These are phyloP conservation scores for Thyatira batis DNA, from an alignment of 2,888 invertebrate species.

Conservation along the genomic window DNA sequence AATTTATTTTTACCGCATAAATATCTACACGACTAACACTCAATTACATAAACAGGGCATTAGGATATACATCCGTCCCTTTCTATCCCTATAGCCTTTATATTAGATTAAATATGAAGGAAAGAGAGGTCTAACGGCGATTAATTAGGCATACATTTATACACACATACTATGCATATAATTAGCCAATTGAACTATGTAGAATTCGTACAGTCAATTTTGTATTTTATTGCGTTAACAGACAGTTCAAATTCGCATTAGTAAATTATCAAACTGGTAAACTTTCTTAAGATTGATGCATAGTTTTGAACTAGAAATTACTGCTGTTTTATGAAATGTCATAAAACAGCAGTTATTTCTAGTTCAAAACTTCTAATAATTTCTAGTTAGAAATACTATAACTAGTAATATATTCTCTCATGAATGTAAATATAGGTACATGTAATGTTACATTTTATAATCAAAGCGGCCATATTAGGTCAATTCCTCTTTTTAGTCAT, in stretches of 20 bases:
- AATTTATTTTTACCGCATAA: constrained; percentile 5
- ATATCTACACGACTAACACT: background rate
- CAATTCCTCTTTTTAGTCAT: background rate
- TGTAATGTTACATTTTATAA: background rate
- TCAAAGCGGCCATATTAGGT: background rate
- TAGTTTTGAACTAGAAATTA: background rate
- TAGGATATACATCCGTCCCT: constrained; percentile 21
- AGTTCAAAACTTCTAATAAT: no score
- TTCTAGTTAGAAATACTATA: background rate
- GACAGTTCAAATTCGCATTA: background rate
- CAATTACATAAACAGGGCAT: background rate
- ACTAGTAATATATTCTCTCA: background rate
- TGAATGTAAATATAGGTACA: background rate
- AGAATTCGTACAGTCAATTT: constrained; percentile 24
- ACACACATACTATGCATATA: constrained; percentile 67
- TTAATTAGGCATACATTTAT: constrained; percentile 58
- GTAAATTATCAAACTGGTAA: background rate
- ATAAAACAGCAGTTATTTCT: no score
- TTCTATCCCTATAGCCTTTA: constrained; percentile 60
- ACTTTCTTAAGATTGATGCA: background rate
- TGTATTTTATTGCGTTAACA: constrained; percentile 2
- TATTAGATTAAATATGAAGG: constrained; percentile 68
- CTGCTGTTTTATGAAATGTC: no score
- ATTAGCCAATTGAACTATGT: constrained; percentile 53
- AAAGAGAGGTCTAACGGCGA: constrained; percentile 50